Evolutionary conservation across 2,888 invertebrate genomes (phyloP), one percentile per base, ranked within the genome.

Genomic region (Dasypogon diadema): DNA sequence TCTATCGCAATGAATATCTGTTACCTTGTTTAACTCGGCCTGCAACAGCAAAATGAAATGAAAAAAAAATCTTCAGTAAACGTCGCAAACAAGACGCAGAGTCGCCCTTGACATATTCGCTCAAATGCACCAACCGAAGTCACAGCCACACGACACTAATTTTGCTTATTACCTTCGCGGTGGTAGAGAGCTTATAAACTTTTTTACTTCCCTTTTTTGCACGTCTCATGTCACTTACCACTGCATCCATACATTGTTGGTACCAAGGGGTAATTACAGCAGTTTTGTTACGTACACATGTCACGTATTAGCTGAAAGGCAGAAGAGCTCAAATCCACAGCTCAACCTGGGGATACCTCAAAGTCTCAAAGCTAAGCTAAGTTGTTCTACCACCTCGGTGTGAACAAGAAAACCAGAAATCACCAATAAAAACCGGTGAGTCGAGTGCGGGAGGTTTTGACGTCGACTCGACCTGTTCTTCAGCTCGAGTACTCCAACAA

Each of bases 131-230:
- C 65, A 46, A n/a, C 65, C 42, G 12, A 63, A 21, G 63, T 63
- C 63, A 21, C 63, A 63, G 63, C 63, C 48, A 65, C 65, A 65
- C 46, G 65, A 48, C 65, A 65, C 65, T 65, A 65, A 65, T 65
- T 65, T 46, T 42, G 16, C 65, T 48, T 46, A 65, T 63, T 63
- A 42, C 63, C 65, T 65, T 65, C 48, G 65, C 48, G 46, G 46
- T 22, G 65, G 63, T 42, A 21, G 48, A 42, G 63, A 26, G 18
- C 37, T 65, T 65, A 18, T 65, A 6, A 24, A n/a, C 22, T 65
- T 42, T 42, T 63, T 63, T n/a, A 30, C 48, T 65, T 37, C 65
- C 65, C 48, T 65, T 21, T 21, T 65, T 34, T 42, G 22, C 24
- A 65, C 65, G 46, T 42, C 24, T 48, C 24, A 24, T 46, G 48